Evolutionary conservation across 2,888 invertebrate species (phyloP), one percentile per base, ranked within the genome.

Genomic region (Tanaodytes sp.): DNA sequence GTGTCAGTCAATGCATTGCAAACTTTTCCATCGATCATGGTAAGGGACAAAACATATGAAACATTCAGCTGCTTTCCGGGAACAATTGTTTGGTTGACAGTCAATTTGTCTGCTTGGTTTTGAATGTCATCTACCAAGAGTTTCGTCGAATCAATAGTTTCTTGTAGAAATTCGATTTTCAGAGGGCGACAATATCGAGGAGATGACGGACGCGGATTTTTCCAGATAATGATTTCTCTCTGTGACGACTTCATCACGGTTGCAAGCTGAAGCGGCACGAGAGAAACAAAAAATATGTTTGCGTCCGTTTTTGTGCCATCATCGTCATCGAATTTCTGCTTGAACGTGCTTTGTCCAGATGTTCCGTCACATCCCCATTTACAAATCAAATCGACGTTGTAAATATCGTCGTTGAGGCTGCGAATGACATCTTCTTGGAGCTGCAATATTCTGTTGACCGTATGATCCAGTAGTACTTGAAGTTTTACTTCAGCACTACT

Each of bases 361-460:
- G n/a, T n/a, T n/a, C n/a, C n/a, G n/a, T 27, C 36, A 33, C 36
- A 33, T n/a, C 36, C 36, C 36, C 36, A 33, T 33, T 33, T 33
- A 33, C 36, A 33, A 33, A 33, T 33, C 12, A 33, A 33, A 3
- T 33, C 3, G 6, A 12, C 12, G 12, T 33, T 12, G 12, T 4
- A 33, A n/a, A 12, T n/a, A 33, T 12, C n/a, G n/a, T n/a, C n/a
- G n/a, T n/a, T n/a, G n/a, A n/a, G n/a, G n/a, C n/a, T n/a, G n/a
- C n/a, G n/a, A n/a, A n/a, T n/a, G n/a, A n/a, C n/a, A n/a, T n/a
- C n/a, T n/a, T n/a, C n/a, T n/a, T n/a, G n/a, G n/a, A n/a, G n/a
- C n/a, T n/a, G n/a, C n/a, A n/a, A n/a, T n/a, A n/a, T n/a, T n/a
- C n/a, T n/a, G n/a, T n/a, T n/a, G n/a, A n/a, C n/a, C n/a, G n/a